Base-by-base conservation (phyloP, 1,140 invertebrate species). In the Drosophila ananassae region DNA sequence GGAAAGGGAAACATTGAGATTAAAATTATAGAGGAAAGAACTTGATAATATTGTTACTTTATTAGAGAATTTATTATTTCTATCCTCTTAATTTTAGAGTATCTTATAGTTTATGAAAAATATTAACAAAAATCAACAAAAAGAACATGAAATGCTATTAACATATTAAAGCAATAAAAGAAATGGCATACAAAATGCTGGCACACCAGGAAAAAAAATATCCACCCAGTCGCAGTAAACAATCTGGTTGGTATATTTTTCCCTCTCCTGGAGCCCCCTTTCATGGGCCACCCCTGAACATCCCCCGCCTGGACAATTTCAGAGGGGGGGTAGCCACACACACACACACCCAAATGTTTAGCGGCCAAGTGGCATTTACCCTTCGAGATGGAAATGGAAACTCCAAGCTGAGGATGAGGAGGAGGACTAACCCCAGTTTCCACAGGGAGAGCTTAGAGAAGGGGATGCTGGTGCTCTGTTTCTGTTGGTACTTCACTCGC, bases 121-220 rank as follows among this genome's bases (percentile, higher is more conserved):
- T 30, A 59, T 58, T 67, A 77, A 69, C 47, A 79, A 59, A 17
- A 37, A 73, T 76, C 44, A 57, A 44, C 75, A 59, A 17, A 37
- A 73, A 79, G 47, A 57, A 44, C 75, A 56, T 62, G 63, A 74
- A 90, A 79, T 77, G 79, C 87, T 76, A 90, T 90, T 90, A 84
- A 89, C 87, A 90, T 90, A 90, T 90, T 90, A 84, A 83, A 68
- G 87, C 87, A 90, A 90, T 90, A 90, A 90, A 90, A 81, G 82
- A 90, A 90, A 90, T 90, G 87, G 89, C 73, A 82, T 83, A 80
- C 71, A 90, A 83, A 90, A 80, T 56, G 81, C 82, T 72, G 61
- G 71, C 74, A 78, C 64, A 78, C 66, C 77, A 72, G 56, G 57
- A 24, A 47, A 52, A 60, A 50, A 69, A 69, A 79, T 53, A 44